Evolutionary conservation across 1,140 invertebrate species (phyloP), one percentile per base, ranked within the genome.

Genomic region (Parapsyche elsis): DNA sequence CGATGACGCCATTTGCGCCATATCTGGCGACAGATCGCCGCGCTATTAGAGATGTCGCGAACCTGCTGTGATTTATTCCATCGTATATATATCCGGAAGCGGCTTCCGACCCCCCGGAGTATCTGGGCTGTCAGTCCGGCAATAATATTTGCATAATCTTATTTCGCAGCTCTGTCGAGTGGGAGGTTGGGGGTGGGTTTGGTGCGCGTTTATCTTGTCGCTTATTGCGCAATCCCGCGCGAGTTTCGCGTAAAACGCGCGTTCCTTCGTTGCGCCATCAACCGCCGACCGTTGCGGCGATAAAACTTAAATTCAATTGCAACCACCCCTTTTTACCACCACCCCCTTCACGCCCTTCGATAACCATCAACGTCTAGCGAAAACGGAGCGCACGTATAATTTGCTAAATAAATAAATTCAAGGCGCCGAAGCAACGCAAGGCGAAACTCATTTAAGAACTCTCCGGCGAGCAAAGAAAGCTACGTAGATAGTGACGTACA

Each of bases 131-230:
- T 59, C 73, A 76, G 46, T 57, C 46, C 46, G 23, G 57, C 73
- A 57, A 76, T 76, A 53, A 76, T 76, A 76, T 76, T 76, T 76
- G 73, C 73, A 76, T 76, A 76, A 76, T 76, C 73, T 76, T 76
- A 76, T 76, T 76, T 57, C 46, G 46, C 57, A 76, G 49, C 38
- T 53, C 9, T 9, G 26, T 16, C 49, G 49, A 53, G 49, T 5
- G 49, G 2, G 12, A 12, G n/a, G n/a, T n/a, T 53, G 49, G 16
- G 49, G 10, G 10, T 12, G 49, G 10, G 49, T 53, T 46, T 2
- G 49, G 49, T 14, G 16, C 49, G 49, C 30, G 49, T 53, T 53
- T 53, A 53, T 53, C 49, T 53, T 53, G 49, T 12, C 49, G 49
- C 49, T 53, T 53, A 53, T 53, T 53, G 49, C 49, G 49, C 49